Base-by-base conservation (phyloP, 2,888 invertebrate species). In the Aporophyla nigra region DNA sequence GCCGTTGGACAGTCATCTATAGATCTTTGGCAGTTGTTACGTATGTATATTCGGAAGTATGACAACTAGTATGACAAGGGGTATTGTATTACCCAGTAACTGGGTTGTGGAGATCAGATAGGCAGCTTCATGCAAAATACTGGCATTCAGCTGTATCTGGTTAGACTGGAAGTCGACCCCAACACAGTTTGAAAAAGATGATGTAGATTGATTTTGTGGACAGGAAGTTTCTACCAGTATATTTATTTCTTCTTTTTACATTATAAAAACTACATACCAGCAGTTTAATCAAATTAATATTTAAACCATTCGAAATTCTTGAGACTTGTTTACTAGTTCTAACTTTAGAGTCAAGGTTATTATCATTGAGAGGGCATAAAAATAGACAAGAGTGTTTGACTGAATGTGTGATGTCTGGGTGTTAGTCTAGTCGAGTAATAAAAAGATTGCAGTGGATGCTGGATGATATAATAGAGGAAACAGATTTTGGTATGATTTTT, bases 351-450 rank as follows among this genome's bases (percentile, higher is more conserved):
- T 61, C 70, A 82, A 82, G 76, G 70, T 76, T 66, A 76, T 33
- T 61, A 62, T 70, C 56, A 76, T 76, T 67, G 69, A 62, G 40
- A 24, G 65, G 19, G 40, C 59, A 82, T 69, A 76, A 76, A 82
- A 70, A 82, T 76, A 76, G 82, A 51, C 24, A 21, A 56, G 59
- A 75, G 46, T 27, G 46, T 33, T 49, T 66, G 49, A 49, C 7
- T 14, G 49, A 51, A 66, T 51, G 21, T 51, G 14, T 66, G 49
- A 51, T 33, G 43, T 53, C 53, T 46, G n/a, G n/a, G 43, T 1
- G 10, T 19, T 14, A 54, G 49, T 10, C 2, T 33, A 73, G 49
- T 61, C 4, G 62, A 56, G 27, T 66, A 54, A 67, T 59, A 61
- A 40, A 54, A 7, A 7, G 5, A 27, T 62, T 62, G n/a, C 9